A percentile compares a stretch with the other conserved stretches of the same genome.
Evolutionary conservation across 2,113 vertebrate species (phyloP).

Genomic region (Cephalopterus ornatus): DNA sequence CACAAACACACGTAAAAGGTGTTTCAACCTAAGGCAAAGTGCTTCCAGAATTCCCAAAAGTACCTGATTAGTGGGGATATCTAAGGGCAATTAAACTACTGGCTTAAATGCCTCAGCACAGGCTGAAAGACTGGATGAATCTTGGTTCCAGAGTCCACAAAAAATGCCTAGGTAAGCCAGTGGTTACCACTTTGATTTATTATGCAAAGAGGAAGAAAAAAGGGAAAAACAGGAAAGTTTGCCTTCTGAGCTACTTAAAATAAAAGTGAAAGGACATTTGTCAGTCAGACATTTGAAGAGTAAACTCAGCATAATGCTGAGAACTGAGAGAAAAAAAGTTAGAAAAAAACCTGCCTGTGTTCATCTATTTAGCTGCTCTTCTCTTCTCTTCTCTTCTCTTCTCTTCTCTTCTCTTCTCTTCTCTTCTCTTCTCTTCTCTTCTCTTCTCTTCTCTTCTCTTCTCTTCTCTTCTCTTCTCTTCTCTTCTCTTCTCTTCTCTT

Average conservation of each 20-base stretch:
- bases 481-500: neutral
- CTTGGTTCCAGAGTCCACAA: neutral
- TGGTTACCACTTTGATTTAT: neutral
- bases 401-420: neutral
- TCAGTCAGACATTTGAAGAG: neutral
- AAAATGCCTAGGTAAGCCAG: neutral
- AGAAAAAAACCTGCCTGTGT: neutral
- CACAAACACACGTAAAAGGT: neutral
- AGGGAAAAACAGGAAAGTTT: neutral
- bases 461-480: neutral
- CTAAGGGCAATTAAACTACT: neutral
- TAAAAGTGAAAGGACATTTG: constrained; percentile 16
- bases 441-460: neutral
- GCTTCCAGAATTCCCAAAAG: neutral
- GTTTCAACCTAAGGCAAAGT: neutral
- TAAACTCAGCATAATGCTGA: neutral
- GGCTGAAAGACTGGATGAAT: neutral
- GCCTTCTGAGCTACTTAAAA: neutral
- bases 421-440: neutral
- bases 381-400: neutral
- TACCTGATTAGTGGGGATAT: neutral
- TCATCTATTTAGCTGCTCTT: neutral
- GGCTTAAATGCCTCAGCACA: neutral
- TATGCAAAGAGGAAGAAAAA: neutral
- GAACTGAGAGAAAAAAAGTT: neutral